phyloP scores from a whole-genome alignment of 2,113 vertebrate genomes.

The Strigops habroptila region DNA sequence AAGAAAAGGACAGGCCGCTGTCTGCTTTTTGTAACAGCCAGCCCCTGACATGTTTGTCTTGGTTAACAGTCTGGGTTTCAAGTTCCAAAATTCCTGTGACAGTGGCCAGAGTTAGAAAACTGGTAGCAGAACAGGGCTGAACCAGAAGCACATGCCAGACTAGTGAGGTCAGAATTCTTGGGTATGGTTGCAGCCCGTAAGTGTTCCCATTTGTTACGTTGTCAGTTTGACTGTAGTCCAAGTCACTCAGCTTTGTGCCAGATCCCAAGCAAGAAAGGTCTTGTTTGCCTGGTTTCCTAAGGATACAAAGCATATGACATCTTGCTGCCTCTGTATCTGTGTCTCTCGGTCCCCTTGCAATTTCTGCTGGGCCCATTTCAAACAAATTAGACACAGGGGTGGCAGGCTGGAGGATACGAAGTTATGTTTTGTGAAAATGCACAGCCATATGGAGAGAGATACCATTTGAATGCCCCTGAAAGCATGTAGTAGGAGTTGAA shows the following conservation, averaged over 20 bases:
- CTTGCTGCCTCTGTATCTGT: neutral
- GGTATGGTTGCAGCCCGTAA: constrained; percentile 59
- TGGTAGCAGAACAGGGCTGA: constrained; percentile 57
- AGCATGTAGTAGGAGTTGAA: neutral
- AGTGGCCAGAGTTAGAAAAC: constrained; percentile 47
- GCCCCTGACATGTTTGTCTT: constrained; percentile 66
- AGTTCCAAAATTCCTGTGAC: constrained; percentile 46
- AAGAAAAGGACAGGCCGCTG: neutral
- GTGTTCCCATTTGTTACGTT: constrained; percentile 59
- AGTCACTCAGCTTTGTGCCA: constrained; percentile 66
- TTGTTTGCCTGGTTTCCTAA: constrained; percentile 47
- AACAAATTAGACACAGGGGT: neutral
- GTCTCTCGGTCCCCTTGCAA: neutral
- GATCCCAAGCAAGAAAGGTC: constrained; percentile 55
- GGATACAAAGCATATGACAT: neutral
- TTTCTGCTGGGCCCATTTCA: neutral
- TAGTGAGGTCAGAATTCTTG: constrained; percentile 67
- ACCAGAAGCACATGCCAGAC: constrained; percentile 66
- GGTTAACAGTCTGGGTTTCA: constrained; percentile 9
- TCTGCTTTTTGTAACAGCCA: constrained; percentile 22
- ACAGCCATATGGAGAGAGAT: neutral
- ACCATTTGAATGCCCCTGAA: neutral
- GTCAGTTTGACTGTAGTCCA: constrained; percentile 59
- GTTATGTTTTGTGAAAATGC: neutral
- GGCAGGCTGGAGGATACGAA: neutral